Base-by-base conservation (phyloP, 2,113 vertebrate genomes). In the Vidua macroura region DNA sequence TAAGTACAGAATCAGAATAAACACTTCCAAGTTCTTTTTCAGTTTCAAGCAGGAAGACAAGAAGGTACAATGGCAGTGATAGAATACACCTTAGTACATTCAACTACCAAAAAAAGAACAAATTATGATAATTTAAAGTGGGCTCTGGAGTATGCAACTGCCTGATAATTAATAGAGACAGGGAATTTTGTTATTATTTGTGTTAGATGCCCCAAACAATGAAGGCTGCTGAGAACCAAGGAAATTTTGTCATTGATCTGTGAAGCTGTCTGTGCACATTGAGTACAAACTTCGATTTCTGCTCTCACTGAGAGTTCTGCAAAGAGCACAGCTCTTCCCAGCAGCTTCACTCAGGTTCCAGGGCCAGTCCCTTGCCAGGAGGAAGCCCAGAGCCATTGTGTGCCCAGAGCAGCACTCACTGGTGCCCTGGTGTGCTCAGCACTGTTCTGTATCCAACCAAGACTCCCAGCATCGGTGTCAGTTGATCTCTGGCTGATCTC, bases 401-500 rank as follows among this genome's bases (percentile, higher is more conserved):
- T 41, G 5, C 35, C 2, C 30, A 10, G 33, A 63, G 44, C 73
- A 78, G 88, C 58, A 4, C 70, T 86, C 41, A 1, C 41, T 8
- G 11, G 15, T 48, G 56, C 83, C 68, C 86, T 25, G n/a, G 52
- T 53, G 81, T n/a, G 28, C 48, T 48, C 87, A 77, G 58, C 58
- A 46, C 15, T 10, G 63, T 13, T 88, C 95, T 67, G 4, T 28
- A 80, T 63, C 83, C 84, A 70, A 19, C 87, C 83, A 15, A 22
- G 35, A n/a, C 81, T 22, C 13, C 6, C 11, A 39, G 46, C 39
- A 94, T 44, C 2, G 0, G 48, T 74, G 92, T 66, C 87, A 83
- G 30, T 53, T 59, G 59, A 88, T 80, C 69, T 67, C 94, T 92
- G 84, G 23, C 49, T 83, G 75, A 77, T 93, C 93, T 95, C 87